Percentiles rank a stretch among this genome's conserved stretches.
Evolutionary conservation across 2,888 invertebrate genomes (phyloP).

Genomic region (Ecliptopera silaceata): DNA sequence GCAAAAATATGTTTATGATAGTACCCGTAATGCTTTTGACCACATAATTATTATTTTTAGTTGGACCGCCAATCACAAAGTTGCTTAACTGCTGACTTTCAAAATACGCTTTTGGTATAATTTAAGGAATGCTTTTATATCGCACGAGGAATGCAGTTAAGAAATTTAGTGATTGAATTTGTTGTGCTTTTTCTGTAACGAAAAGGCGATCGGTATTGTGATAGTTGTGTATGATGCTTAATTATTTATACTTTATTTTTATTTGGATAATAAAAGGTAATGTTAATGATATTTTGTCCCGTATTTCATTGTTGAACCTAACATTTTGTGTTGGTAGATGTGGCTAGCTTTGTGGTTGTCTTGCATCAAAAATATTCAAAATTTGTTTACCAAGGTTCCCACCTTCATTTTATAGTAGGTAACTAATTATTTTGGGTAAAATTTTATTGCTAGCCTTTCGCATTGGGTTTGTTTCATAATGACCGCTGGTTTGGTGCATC

Average conservation of each 20-base stretch:
- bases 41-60: constrained; percentile 55
- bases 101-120: constrained; percentile 25
- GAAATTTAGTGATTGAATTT: constrained; percentile 53
- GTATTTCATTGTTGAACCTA: constrained; percentile 70
- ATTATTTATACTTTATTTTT: constrained; percentile 67
- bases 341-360: constrained; percentile 45
- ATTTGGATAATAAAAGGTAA: constrained; percentile 76
- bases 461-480: no score
- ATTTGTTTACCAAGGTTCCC: no score
- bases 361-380: no score
- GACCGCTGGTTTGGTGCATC: no score
- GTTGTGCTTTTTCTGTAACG: constrained; percentile 38
- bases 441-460: no score
- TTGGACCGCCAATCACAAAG: constrained; percentile 49
- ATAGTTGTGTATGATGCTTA: constrained; percentile 78
- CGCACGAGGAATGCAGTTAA: constrained; percentile 48
- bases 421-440: no score
- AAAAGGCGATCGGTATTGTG: constrained; percentile 66
- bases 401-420: no score
- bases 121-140: constrained; percentile 27
- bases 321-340: constrained; percentile 49
- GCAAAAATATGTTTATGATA: constrained; percentile 61
- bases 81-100: constrained; percentile 51
- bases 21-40: constrained; percentile 61
- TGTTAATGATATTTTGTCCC: constrained; percentile 57